Conservation (phyloP, 2,113 vertebrate genomes). For the Rhynchomys soricoides region DNA sequence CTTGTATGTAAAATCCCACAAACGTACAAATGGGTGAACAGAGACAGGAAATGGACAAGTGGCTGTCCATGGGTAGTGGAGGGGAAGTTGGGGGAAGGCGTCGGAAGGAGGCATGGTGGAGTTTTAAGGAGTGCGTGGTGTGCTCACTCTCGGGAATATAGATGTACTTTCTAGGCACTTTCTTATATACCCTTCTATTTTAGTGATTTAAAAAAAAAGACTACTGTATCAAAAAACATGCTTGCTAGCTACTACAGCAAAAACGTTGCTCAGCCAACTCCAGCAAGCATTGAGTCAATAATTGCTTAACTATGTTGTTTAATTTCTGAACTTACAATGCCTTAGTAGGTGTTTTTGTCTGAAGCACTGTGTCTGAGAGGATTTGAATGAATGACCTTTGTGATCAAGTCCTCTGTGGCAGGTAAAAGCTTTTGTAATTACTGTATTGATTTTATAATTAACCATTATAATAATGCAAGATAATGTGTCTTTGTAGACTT, state of each 20-base stretch:
- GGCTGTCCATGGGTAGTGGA: neutral
- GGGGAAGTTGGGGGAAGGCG: neutral
- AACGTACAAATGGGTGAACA: neutral
- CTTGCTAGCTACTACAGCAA: neutral
- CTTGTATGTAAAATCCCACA: neutral
- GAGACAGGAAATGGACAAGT: neutral
- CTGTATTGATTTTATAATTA: constrained; percentile 6
- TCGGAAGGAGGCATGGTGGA: neutral
- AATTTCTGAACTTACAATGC: neutral
- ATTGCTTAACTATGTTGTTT: constrained; percentile 7
- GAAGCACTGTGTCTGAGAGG: neutral
- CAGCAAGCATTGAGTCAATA: neutral
- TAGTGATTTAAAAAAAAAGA: neutral
- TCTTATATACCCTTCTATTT: neutral
- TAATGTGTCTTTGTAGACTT: constrained; percentile 4
- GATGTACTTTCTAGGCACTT: neutral
- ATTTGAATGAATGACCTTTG: constrained; percentile 29
- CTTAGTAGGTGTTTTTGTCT: constrained; percentile 7
- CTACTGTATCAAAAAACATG: neutral
- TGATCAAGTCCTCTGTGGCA: neutral
- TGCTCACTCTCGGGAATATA: neutral
- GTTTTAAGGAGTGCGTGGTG: neutral
- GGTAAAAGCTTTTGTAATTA: constrained; percentile 13
- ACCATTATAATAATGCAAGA: neutral
- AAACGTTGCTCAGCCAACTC: neutral